phyloP scores from a whole-genome alignment of 2,888 invertebrate genomes.

The Thysanoteuthis rhombus region DNA sequence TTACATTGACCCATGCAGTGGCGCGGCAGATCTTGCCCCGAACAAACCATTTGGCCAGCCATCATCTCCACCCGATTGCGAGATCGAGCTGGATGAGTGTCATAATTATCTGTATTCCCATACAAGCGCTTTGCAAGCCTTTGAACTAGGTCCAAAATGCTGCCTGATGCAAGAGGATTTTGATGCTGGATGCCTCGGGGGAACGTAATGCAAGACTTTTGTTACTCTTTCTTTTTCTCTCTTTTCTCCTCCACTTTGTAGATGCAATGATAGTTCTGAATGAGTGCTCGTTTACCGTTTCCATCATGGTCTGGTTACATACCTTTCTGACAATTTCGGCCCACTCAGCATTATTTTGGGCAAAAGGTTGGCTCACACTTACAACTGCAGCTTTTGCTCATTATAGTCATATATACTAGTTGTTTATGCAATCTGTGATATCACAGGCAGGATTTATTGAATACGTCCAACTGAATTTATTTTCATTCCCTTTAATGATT shows the following conservation, averaged over 20 bases:
- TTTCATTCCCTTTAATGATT: no score
- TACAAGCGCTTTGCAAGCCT: constrained; percentile 12
- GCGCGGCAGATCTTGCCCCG: not conserved
- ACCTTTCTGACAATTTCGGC: not conserved
- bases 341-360: not conserved
- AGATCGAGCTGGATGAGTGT: no score
- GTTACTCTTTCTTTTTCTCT: not conserved
- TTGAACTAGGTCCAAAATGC: not conserved
- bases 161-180: not conserved
- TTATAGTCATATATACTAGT: no score
- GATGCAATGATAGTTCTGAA: not conserved
- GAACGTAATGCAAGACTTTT: not conserved
- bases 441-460: no score
- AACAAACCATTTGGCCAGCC: not conserved
- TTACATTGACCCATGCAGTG: constrained; percentile 12
- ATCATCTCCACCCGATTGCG: no score
- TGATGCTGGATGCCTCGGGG: not conserved
- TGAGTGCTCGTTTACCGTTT: not conserved
- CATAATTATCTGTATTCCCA: not conserved
- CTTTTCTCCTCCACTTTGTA: not conserved
- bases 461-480: no score
- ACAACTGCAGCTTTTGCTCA: not conserved
- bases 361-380: not conserved
- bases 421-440: no score
- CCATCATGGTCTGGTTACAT: not conserved